phyloP scores from a whole-genome alignment of 2,888 invertebrate species.

The Cantharis flavilabris region DNA sequence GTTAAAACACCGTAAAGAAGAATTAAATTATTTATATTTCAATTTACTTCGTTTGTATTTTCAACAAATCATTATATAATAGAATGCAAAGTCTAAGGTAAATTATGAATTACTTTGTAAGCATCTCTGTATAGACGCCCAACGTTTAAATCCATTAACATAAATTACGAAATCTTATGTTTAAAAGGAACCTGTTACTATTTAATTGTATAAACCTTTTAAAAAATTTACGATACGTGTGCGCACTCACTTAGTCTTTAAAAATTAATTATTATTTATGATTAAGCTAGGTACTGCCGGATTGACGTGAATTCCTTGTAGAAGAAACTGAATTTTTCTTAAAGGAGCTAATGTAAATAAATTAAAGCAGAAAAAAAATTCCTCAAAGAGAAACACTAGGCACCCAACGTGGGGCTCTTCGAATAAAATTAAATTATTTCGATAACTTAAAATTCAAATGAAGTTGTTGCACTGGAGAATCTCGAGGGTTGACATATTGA shows the following conservation, averaged over 20 bases:
- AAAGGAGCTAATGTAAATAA: no score
- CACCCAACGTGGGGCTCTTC: no score
- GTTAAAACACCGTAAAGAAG: not conserved
- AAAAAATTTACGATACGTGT: not conserved
- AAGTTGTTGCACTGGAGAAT: not conserved
- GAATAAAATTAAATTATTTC: no score
- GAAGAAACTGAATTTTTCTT: no score
- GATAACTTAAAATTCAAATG: not conserved
- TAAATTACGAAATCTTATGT: not conserved
- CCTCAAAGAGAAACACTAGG: no score
- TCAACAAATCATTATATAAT: not conserved
- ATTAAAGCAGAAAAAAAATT: no score
- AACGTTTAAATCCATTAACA: not conserved
- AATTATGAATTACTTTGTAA: not conserved
- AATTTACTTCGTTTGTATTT: not conserved
- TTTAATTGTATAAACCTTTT: not conserved
- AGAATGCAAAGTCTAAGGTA: not conserved
- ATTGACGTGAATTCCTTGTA: no score
- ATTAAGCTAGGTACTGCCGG: not conserved
- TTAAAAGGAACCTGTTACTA: not conserved
- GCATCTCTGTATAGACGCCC: not conserved
- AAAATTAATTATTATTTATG: not conserved
- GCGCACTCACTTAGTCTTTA: not conserved
- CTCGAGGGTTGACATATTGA: not conserved
- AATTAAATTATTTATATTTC: not conserved